Evolutionary conservation across 2,797 vertebrate species (phyloP), one percentile per base, ranked within the genome.

Genomic region (Clarias platycephalus): DNA sequence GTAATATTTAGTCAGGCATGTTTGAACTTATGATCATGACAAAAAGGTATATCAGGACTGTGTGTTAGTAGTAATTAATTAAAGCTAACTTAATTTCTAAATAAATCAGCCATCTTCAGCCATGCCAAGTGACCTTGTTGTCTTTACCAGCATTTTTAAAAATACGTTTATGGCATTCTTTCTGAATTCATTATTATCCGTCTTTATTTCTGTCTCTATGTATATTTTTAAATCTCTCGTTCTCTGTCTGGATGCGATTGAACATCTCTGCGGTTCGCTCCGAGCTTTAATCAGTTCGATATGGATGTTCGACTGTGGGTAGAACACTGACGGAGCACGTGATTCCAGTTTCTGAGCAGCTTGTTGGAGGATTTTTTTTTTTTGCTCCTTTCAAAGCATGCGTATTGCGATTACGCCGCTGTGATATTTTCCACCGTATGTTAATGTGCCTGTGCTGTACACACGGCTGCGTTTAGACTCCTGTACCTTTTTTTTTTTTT

Each of bases 381-480:
- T 37, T 37, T 18, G 15, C n/a, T 20, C 89, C 88, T 83, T 75
- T 75, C 82, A 83, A 84, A 71, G 66, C 67, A 49, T 84, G 79
- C 1, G 28, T 34, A 37, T 44, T 86, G 87, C 84, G 83, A 93
- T 93, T 93, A 93, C 91, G 87, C 89, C 91, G 90, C 94, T 92
- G 88, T 74, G 89, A 92, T 93, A 91, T 92, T 92, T 93, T 90
- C 90, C 93, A 44, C 92, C 92, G 92, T 93, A 93, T 94, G 93
- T 94, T 94, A 93, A 93, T 94, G 91, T 92, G 91, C 92, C 89
- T 93, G 92, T 91, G 93, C 90, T 90, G 90, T 94, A 92, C 92
- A 88, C 92, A 93, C 84, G 82, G 86, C 91, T 90, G 85, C 90
- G 87, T 91, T 90, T 89, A 87, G 89, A 84, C 86, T 90, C 68